Percentiles rank a stretch among this genome's conserved stretches.
These are phyloP conservation scores for Acipenser oxyrinchus DNA, from an alignment of 2,797 vertebrate genomes.

Conservation along the genomic window DNA sequence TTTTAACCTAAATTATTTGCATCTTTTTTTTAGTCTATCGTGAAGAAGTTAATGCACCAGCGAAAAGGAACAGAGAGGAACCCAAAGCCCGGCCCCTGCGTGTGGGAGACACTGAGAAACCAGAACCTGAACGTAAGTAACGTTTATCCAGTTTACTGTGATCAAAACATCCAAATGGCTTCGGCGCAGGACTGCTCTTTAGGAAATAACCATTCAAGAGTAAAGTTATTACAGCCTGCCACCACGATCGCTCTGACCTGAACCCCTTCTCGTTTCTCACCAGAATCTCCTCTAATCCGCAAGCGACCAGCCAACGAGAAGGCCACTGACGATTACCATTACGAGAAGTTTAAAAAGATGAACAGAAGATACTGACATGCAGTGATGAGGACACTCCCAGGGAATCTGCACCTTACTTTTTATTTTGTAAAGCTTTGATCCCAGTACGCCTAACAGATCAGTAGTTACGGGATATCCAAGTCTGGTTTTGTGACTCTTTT, in stretches of 20 bases:
- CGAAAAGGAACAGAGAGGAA: slow-evolving; percentile 83
- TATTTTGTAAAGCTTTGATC: no score
- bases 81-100: slow-evolving; percentile 85
- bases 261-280: neutral
- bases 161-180: no score
- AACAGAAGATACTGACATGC: slow-evolving; percentile 77
- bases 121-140: slow-evolving; percentile 79
- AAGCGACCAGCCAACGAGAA: slow-evolving; percentile 94
- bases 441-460: no score
- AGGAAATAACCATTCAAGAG: neutral
- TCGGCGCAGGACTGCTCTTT: no score
- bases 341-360: slow-evolving; percentile 99
- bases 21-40: slow-evolving; percentile 72
- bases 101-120: slow-evolving; percentile 91
- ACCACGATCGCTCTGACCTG: neutral
- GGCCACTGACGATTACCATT: slow-evolving; percentile 95
- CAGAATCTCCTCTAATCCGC: slow-evolving; percentile 39
- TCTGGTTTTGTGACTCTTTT: no score
- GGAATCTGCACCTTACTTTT: no score
- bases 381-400: no score
- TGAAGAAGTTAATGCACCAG: slow-evolving; percentile 82
- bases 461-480: no score
- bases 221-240: neutral
- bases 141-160: no score
- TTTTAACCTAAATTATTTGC: slow-evolving; percentile 12